Evolutionary conservation across 2,113 vertebrate genomes (phyloP), one percentile per base, ranked within the genome.

Genomic region (Dicrurus megarhynchus): DNA sequence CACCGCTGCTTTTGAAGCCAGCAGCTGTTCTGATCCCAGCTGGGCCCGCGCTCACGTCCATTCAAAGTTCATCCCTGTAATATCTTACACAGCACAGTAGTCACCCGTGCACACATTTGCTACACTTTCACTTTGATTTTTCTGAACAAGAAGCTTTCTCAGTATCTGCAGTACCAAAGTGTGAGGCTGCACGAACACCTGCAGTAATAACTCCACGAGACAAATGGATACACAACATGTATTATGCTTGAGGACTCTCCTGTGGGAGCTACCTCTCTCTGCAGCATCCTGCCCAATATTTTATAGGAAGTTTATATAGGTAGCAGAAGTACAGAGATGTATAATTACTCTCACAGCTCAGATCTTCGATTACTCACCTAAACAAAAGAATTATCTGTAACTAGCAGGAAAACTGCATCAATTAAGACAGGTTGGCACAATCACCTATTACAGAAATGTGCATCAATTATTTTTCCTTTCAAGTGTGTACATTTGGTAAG

Each of bases 11-110:
- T 87, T 41, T 82, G 52, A 91, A 89, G 53, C 28, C 84, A 59
- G 61, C 9, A 55, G 39, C 42, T 68, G 41, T 47, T 50, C 44
- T 47, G 63, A 57, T 27, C 53, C 77, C n/a, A 39, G 50, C 41
- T 14, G 21, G 53, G 46, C 24, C 35, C 6, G 16, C 0, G 1
- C 41, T 60, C 46, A 27, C 0, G 1, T 61, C 55, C 53, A 42
- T 35, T 68, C 44, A 3, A 21, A 73, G 49, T 32, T 60, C 53
- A 47, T 20, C 35, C 41, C 41, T 68, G 26, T 24, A 26, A 27
- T 13, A 64, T 26, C 50, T 46, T 5, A 39, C 30, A 30, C 3
- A 30, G 59, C 68, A 55, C 28, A 39, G 21, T 0, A 55, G 57
- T n/a, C 26, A 57, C 16, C 39, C 4, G 6, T 1, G n/a, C 16